phyloP scores from a whole-genome alignment of 2,888 invertebrate species.

The Machimus atricapillus region DNA sequence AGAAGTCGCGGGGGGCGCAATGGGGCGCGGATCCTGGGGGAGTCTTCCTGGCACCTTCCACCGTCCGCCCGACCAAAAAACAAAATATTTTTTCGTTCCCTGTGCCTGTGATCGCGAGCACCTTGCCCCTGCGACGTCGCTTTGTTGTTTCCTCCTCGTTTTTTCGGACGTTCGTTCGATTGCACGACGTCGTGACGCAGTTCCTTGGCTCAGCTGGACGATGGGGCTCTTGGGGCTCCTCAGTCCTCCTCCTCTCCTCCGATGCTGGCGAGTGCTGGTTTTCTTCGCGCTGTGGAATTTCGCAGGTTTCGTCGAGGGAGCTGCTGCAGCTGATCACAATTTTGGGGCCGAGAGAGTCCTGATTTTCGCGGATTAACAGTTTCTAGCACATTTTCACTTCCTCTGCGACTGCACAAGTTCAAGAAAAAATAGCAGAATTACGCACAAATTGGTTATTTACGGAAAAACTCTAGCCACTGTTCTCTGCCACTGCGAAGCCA shows the following conservation, averaged over 20 bases:
- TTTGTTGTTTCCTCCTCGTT: neutral
- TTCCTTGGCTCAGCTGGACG: constrained; percentile 7
- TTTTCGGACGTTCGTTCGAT: constrained; percentile 12
- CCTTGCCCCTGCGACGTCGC: neutral
- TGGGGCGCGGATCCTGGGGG: too few relatives aligned
- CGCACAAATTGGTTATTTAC: constrained; percentile 46
- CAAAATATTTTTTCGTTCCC: neutral
- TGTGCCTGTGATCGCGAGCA: neutral
- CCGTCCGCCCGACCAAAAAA: neutral
- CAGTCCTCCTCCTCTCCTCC: neutral
- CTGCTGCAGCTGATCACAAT: neutral
- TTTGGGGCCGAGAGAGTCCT: neutral
- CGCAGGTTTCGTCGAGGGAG: constrained; percentile 3
- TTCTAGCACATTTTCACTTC: constrained; percentile 39
- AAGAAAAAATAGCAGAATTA: constrained; percentile 40
- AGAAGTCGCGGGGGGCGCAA: neutral
- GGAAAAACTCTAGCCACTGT: constrained; percentile 8
- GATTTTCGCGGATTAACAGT: constrained; percentile 3
- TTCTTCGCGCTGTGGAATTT: neutral
- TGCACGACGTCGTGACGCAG: constrained; percentile 42
- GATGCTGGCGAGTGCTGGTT: neutral
- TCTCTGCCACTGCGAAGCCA: constrained; percentile 26
- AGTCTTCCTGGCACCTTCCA: neutral
- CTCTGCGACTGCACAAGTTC: neutral
- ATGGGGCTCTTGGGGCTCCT: neutral